phyloP scores from a whole-genome alignment of 2,113 vertebrate species.

The Ceyx cyanopectus region DNA sequence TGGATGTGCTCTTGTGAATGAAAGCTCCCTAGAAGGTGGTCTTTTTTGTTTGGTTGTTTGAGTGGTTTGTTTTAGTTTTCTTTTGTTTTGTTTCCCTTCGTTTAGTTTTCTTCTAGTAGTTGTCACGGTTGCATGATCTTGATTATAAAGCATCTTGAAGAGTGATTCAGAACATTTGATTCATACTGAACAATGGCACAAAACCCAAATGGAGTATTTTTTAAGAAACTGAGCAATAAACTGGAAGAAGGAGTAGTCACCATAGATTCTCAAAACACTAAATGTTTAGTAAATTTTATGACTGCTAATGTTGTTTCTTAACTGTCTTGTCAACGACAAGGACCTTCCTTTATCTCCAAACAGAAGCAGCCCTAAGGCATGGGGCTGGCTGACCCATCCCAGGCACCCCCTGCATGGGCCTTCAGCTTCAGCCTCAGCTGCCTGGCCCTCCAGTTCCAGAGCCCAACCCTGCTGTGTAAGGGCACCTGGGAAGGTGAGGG shows the following conservation, averaged over 20 bases:
- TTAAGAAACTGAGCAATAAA: background rate
- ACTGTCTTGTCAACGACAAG: background rate
- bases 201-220: background rate
- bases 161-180: background rate
- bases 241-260: background rate
- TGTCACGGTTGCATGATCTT: background rate
- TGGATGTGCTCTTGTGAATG: background rate
- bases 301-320: background rate
- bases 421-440: too few species aligned
- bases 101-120: background rate
- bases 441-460: too few species aligned
- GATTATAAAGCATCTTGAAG: background rate
- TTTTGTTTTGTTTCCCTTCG: too few species aligned
- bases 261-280: background rate
- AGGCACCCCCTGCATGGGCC: too few species aligned
- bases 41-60: background rate
- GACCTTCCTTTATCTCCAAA: too few species aligned
- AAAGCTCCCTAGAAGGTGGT: background rate
- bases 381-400: too few species aligned
- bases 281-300: background rate
- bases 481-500: too few species aligned
- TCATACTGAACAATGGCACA: background rate
- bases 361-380: too few species aligned
- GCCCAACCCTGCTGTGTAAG: too few species aligned
- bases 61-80: too few species aligned